A percentile compares a stretch with the other conserved stretches of the same genome.
Evolutionary conservation across 2,797 vertebrate species (phyloP).

Genomic region (Thaleichthys pacificus): DNA sequence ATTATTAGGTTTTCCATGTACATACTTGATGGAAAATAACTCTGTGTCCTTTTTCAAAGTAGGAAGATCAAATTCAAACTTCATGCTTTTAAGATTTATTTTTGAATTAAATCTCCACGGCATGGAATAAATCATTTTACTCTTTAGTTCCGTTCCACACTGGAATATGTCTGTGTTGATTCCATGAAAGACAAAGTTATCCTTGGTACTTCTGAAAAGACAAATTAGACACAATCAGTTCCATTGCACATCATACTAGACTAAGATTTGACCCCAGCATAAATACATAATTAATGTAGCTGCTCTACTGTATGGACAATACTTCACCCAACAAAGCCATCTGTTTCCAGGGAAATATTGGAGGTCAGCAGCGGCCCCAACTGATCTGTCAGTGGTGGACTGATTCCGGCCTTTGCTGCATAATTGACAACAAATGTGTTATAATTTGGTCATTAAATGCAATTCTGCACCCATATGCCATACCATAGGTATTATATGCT

Average conservation of each 20-base stretch:
- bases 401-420: conserved; percentile 66
- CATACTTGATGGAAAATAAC: conserved; percentile 66
- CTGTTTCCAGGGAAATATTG: conserved; percentile 66
- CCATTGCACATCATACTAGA: not conserved
- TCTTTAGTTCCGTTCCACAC: conserved; percentile 66
- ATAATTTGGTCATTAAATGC: no score
- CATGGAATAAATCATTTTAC: conserved; percentile 47
- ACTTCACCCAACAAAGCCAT: conserved; percentile 73
- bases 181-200: conserved; percentile 72
- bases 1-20: not conserved
- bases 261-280: not conserved
- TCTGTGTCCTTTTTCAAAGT: conserved; percentile 54
- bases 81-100: conserved; percentile 57
- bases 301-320: not conserved
- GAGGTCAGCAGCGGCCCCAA: conserved; percentile 66
- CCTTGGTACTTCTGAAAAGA: conserved; percentile 64
- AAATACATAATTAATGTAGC: not conserved
- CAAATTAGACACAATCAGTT: not conserved
- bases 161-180: conserved; percentile 80
- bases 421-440: not conserved
- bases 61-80: conserved; percentile 64
- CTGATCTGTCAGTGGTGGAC: conserved; percentile 59
- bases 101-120: conserved; percentile 69
- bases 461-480: not conserved
- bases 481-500: conserved; percentile 29